Conservation (phyloP, 1,140 invertebrate genomes). For the Drosophila carrolli region DNA sequence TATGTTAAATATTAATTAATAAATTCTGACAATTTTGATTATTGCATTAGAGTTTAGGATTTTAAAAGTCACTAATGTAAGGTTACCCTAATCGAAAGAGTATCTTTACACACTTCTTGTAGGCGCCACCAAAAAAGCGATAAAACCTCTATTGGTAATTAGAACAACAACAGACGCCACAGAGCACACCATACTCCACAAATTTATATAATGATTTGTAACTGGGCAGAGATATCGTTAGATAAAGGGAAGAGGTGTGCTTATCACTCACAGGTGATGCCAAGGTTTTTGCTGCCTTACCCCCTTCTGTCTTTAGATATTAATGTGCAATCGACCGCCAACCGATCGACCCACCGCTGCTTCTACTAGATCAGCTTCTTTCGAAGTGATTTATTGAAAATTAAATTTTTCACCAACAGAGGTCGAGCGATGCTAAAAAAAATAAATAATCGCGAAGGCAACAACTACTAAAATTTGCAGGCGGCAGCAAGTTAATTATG, state of each 20-base stretch:
- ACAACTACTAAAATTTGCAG: constrained; percentile 45
- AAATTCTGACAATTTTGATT: too few relatives aligned
- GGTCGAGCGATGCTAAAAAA: constrained; percentile 48
- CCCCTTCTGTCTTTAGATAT: background rate
- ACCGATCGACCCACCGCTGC: constrained; percentile 50
- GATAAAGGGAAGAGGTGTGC: constrained; percentile 15
- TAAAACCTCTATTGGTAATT: too few relatives aligned
- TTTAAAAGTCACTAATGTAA: too few relatives aligned
- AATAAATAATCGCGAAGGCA: constrained; percentile 41
- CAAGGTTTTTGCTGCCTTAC: background rate
- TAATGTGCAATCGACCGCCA: constrained; percentile 10
- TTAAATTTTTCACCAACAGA: constrained; percentile 70
- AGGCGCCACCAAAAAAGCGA: too few relatives aligned
- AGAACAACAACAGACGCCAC: too few relatives aligned
- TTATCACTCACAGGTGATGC: constrained; percentile 3
- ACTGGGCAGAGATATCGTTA: constrained; percentile 13
- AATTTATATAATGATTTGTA: constrained; percentile 46
- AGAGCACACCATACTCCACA: background rate
- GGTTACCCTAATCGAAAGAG: background rate
- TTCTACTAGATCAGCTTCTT: constrained; percentile 61
- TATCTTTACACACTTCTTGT: background rate
- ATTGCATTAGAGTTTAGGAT: too few relatives aligned
- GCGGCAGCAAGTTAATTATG: constrained; percentile 78
- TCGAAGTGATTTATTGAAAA: constrained; percentile 74
- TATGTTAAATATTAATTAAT: too few relatives aligned